These are phyloP conservation scores for Herpetotheres cachinnans DNA, from an alignment of 2,113 vertebrate genomes.

Conservation along the genomic window DNA sequence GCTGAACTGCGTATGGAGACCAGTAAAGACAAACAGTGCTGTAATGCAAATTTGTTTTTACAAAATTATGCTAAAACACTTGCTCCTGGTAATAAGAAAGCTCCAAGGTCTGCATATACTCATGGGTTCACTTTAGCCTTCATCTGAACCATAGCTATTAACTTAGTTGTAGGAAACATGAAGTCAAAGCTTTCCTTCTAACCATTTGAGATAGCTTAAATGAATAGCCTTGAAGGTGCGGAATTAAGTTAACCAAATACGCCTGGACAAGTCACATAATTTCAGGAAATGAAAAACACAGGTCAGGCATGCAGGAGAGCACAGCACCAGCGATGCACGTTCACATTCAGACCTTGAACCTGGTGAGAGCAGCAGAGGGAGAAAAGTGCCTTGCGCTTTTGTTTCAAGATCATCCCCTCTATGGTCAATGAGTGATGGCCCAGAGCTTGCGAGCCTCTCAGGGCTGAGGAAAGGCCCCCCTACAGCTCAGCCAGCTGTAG, in stretches of 20 bases:
- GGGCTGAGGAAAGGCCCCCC: not conserved
- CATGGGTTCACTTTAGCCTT: not conserved
- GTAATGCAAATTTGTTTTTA: not conserved
- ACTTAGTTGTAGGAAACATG: not conserved
- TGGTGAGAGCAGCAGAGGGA: not conserved
- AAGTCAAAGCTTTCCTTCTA: not conserved
- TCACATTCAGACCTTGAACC: not conserved
- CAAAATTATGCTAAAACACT: not conserved
- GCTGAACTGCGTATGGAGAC: not conserved
- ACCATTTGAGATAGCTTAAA: not conserved
- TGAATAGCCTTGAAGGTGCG: not conserved
- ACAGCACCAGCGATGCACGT: not conserved
- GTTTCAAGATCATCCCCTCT: not conserved
- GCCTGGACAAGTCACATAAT: not conserved
- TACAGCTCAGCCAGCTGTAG: not conserved
- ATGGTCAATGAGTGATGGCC: fast-evolving
- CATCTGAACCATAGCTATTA: not conserved
- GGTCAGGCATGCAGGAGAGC: not conserved
- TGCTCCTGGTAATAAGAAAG: not conserved
- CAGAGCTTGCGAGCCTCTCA: not conserved
- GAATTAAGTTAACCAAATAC: not conserved
- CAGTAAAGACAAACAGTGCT: not conserved
- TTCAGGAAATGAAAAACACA: not conserved
- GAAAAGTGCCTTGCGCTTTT: fast-evolving
- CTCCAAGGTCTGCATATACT: not conserved